phyloP scores from a whole-genome alignment of 2,113 vertebrate species.

The Limnothrissa miodon region DNA sequence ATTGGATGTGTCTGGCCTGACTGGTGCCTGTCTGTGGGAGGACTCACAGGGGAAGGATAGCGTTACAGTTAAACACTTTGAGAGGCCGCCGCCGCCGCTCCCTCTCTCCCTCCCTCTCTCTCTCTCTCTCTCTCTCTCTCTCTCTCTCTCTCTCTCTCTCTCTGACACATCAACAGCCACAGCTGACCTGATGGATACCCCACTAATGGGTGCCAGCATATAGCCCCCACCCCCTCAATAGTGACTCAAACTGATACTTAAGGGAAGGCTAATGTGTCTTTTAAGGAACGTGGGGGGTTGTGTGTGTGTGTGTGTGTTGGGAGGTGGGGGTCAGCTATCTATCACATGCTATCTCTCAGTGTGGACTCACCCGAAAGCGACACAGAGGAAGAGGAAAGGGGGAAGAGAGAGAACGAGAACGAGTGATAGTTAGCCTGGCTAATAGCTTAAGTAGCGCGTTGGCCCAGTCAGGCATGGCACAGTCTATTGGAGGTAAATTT shows the following conservation, averaged over 20 bases:
- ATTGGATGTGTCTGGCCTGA: slow-evolving; percentile 63
- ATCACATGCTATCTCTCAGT: slow-evolving; percentile 49
- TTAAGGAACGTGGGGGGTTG: slow-evolving; percentile 51
- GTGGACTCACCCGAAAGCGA: slow-evolving; percentile 12
- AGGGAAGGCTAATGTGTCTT: slow-evolving; percentile 70
- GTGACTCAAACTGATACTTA: slow-evolving; percentile 59
- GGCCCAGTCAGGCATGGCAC: slow-evolving; percentile 36
- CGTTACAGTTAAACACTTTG: slow-evolving; percentile 74
- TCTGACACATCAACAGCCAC: slow-evolving; percentile 58
- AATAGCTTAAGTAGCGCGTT: slow-evolving; percentile 37
- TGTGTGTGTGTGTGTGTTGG: too few species aligned
- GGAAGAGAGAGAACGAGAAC: slow-evolving; percentile 16
- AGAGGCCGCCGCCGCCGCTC: slow-evolving; percentile 62
- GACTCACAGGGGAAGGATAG: slow-evolving; percentile 72
- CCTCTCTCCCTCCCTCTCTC: too few species aligned
- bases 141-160: too few species aligned
- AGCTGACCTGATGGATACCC: slow-evolving; percentile 71
- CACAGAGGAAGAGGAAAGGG: not conserved
- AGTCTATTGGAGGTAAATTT: slow-evolving; percentile 47
- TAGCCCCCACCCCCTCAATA: slow-evolving; percentile 30
- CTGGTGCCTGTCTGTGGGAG: slow-evolving; percentile 61
- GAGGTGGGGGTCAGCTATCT: slow-evolving; percentile 65
- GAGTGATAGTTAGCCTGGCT: slow-evolving; percentile 16
- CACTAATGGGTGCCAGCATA: slow-evolving; percentile 75
- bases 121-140: too few species aligned